A percentile compares a stretch with the other conserved stretches of the same genome.
Conservation (phyloP, 2,888 invertebrate genomes). For the Xestia xanthographa region DNA sequence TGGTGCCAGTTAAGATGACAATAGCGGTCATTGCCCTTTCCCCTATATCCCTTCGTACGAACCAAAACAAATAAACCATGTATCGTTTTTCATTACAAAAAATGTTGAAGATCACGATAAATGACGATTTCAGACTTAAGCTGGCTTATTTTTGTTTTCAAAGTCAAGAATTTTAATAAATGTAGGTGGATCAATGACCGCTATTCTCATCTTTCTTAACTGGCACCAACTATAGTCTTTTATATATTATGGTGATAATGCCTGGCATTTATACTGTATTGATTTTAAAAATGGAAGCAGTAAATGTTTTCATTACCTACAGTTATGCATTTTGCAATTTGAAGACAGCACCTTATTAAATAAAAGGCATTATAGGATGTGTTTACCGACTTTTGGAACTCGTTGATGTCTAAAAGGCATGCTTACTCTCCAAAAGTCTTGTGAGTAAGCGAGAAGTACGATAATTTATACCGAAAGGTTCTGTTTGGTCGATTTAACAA, state of each 20-base stretch:
- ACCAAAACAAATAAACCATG: too few relatives aligned
- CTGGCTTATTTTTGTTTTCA: too few relatives aligned
- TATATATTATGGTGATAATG: conserved; percentile 1
- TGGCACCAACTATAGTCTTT: too few relatives aligned
- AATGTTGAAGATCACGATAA: too few relatives aligned
- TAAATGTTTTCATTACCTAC: conserved; percentile 2
- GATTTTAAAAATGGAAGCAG: neutral
- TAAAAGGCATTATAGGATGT: neutral
- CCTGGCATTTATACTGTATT: neutral
- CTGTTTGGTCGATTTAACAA: neutral
- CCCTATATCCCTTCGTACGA: too few relatives aligned
- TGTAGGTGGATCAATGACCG: too few relatives aligned
- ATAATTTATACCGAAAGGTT: neutral
- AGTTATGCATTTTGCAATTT: neutral
- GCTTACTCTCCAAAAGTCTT: neutral
- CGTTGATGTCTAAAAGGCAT: neutral
- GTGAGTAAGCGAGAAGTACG: neutral
- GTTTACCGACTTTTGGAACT: neutral
- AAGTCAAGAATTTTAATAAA: too few relatives aligned
- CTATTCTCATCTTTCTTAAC: too few relatives aligned
- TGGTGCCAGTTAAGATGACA: too few relatives aligned
- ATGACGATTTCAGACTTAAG: too few relatives aligned
- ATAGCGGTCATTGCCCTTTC: too few relatives aligned
- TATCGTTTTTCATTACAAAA: too few relatives aligned
- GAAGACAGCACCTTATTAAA: neutral